Evolutionary conservation across 1,140 invertebrate genomes (phyloP), one percentile per base, ranked within the genome.

Genomic region (Vollenhovia emeryi): DNA sequence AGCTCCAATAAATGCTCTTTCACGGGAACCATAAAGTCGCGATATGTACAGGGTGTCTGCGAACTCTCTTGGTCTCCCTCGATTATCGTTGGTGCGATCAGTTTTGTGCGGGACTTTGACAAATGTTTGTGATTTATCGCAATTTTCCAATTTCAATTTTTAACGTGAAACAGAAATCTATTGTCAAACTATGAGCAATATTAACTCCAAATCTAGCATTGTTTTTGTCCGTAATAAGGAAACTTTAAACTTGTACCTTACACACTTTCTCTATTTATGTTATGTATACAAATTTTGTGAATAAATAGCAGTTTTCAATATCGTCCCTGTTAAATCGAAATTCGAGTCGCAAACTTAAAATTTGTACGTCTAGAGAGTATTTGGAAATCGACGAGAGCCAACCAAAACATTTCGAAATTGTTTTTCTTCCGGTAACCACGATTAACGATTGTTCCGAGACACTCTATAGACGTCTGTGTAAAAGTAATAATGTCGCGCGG

Each of bases 401-500:
- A n/a, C n/a, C n/a, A n/a, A 30, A 55, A 36, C 3, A 36, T 43
- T 57, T 43, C 11, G 3, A 30, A 80, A 9, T 3, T 71, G 27
- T 55, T 78, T 6, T 66, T 18, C 3, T 21, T n/a, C 4, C 71
- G 52, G 21, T 55, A 43, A 36, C 3, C 27, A 13, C 18, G 18
- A 50, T 33, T 48, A 66, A 36, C 1, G 6, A 43, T 36, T 52
- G 21, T 69, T 69, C 8, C 11, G 15, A n/a, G 18, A 69, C 30
- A 69, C 64, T 55, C 33, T 71, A 24, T 55, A 66, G 30, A 66
- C 21, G 15, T 18, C 15, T 73, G 57, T 59, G 45, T 78, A 71
- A 68, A 69, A 48, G 66, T 64, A 71, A 84, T 64, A 84, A 73
- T 62, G n/a, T 48, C 68, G 27, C 62, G n/a, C 21, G 18, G 87